Conservation (phyloP, 2,888 invertebrate species). For the Alitta virens region DNA sequence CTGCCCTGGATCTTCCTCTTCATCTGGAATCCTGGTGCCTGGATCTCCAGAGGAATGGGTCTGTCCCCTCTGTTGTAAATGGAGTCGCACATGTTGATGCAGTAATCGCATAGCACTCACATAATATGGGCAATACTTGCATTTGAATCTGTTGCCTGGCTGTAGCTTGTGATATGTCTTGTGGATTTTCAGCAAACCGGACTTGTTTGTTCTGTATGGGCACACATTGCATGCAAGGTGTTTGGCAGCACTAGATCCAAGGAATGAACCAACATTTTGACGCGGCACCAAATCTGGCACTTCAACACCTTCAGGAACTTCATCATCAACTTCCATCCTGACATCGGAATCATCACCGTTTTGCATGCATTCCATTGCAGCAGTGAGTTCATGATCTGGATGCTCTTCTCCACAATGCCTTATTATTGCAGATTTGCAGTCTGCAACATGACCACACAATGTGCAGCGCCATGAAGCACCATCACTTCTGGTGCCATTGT, state of each 20-base stretch:
- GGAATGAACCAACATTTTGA: constrained; percentile 6
- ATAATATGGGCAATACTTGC: constrained; percentile 78
- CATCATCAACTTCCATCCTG: neutral
- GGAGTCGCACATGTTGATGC: constrained; percentile 68
- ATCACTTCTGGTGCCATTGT: neutral
- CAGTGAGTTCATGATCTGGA: neutral
- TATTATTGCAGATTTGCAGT: constrained; percentile 4
- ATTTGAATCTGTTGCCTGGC: constrained; percentile 72
- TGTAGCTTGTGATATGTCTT: constrained; percentile 69
- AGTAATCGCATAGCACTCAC: constrained; percentile 63
- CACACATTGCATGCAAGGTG: constrained; percentile 66
- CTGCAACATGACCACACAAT: constrained; percentile 3
- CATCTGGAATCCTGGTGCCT: neutral
- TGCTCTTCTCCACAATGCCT: constrained; percentile 10
- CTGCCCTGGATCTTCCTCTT: neutral
- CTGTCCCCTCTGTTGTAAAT: constrained; percentile 43
- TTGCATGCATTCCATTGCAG: neutral
- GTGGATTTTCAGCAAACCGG: constrained; percentile 57
- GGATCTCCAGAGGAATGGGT: neutral
- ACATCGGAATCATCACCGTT: neutral
- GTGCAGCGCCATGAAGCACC: constrained; percentile 6
- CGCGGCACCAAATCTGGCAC: constrained; percentile 8
- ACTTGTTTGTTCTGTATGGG: constrained; percentile 63
- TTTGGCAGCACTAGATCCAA: constrained; percentile 23
- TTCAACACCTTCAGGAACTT: constrained; percentile 3